phyloP scores from a whole-genome alignment of 1,140 invertebrate species.

The Listronotus oregonensis region DNA sequence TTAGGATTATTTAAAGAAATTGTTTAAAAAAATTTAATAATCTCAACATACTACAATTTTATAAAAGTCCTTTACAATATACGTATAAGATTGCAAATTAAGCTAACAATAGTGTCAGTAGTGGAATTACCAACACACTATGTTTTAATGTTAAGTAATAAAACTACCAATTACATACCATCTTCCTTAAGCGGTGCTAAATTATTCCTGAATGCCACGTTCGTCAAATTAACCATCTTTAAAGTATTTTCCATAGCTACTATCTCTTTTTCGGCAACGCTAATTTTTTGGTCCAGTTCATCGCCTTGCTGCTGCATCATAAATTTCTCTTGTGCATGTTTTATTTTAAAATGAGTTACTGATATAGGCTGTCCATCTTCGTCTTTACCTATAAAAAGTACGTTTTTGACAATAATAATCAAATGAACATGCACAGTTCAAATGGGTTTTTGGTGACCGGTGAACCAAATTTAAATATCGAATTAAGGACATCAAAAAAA shows the following conservation, averaged over 20 bases:
- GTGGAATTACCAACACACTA: too few relatives aligned
- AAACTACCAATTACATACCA: constrained; percentile 45
- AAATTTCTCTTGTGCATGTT: constrained; percentile 70
- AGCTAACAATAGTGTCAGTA: too few relatives aligned
- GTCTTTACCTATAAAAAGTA: constrained; percentile 57
- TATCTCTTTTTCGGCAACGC: constrained; percentile 71
- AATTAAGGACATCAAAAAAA: constrained; percentile 25
- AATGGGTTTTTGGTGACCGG: too few relatives aligned
- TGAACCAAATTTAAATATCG: too few relatives aligned
- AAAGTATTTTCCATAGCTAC: constrained; percentile 76
- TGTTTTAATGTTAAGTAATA: too few relatives aligned
- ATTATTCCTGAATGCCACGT: constrained; percentile 65
- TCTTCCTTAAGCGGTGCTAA: constrained; percentile 60
- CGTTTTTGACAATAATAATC: too few relatives aligned
- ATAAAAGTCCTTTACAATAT: too few relatives aligned
- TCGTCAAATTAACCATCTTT: constrained; percentile 69
- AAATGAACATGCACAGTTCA: too few relatives aligned
- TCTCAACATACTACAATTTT: too few relatives aligned
- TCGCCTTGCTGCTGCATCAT: constrained; percentile 73
- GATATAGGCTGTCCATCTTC: constrained; percentile 65
- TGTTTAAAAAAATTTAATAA: too few relatives aligned
- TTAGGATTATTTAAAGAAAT: too few relatives aligned
- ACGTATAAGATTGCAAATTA: too few relatives aligned
- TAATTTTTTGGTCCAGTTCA: constrained; percentile 68
- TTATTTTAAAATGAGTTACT: constrained; percentile 70